Evolutionary conservation across 1,140 invertebrate genomes (phyloP).

Genomic region (Drosophila truncata): DNA sequence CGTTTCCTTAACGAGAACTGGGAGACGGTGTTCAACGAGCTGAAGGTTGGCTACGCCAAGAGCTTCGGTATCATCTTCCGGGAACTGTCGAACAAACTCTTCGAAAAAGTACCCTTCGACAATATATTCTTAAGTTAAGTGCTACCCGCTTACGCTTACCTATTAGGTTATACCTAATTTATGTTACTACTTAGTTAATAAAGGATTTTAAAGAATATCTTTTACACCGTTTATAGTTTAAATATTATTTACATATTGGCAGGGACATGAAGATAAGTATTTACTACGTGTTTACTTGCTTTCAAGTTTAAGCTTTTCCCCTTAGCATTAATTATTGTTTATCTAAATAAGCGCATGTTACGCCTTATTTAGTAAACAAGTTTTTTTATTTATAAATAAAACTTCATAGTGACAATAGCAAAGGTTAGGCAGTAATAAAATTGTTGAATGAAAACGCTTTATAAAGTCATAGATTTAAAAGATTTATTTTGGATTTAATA

Average conservation of each 20-base stretch:
- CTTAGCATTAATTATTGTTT: not conserved
- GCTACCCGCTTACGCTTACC: conserved; percentile 8
- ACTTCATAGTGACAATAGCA: not conserved
- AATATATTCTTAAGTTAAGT: conserved; percentile 87
- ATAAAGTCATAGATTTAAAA: not conserved
- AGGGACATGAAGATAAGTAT: not conserved
- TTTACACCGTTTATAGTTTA: not conserved
- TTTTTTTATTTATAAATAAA: conserved; percentile 1
- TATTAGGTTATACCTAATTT: conserved; percentile 51
- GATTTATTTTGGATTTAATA: not conserved
- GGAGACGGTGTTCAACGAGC: conserved; percentile 88
- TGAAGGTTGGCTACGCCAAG: conserved; percentile 88
- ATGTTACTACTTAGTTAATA: conserved; percentile 64
- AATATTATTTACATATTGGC: not conserved
- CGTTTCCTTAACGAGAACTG: conserved; percentile 89
- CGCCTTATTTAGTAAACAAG: not conserved
- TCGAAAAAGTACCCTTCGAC: conserved; percentile 88
- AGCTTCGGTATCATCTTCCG: conserved; percentile 88
- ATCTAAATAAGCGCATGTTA: not conserved
- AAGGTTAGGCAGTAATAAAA: not conserved
- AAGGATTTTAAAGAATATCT: conserved; percentile 26
- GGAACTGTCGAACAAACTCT: conserved; percentile 88
- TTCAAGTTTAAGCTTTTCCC: conserved; percentile 4
- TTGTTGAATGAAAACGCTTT: not conserved
- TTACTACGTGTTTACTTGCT: not conserved